These are phyloP conservation scores for Aurelia aurita DNA, from an alignment of 30 jellyfish, hydroid and myxozoan species.

Conservation along the genomic window DNA sequence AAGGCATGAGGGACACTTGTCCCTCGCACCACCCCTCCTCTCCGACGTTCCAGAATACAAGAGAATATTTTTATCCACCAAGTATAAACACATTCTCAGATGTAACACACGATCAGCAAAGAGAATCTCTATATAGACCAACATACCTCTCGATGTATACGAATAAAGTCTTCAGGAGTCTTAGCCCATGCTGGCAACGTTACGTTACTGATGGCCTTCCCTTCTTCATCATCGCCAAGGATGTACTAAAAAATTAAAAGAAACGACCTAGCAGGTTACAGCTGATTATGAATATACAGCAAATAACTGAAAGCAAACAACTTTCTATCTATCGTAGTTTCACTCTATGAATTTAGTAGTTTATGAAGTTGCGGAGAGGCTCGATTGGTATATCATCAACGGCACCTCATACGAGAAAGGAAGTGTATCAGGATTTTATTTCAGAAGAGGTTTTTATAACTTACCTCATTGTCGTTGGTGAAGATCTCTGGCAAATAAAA, in stretches of 20 bases:
- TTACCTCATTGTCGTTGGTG: conserved; percentile 81
- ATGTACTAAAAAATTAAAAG: conserved; percentile 63
- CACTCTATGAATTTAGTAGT: too few species aligned
- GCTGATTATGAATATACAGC: background rate
- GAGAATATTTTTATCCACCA: too few species aligned
- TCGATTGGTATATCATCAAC: too few species aligned
- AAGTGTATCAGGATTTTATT: too few species aligned
- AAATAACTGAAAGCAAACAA: too few species aligned
- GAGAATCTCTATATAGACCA: background rate
- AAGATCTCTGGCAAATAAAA: conserved; percentile 93
- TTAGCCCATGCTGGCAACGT: conserved; percentile 95
- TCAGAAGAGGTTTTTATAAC: too few species aligned
- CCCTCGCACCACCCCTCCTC: too few species aligned
- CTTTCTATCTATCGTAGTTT: too few species aligned
- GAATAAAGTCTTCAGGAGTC: conserved; percentile 85
- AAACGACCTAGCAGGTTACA: background rate
- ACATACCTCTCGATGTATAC: conserved; percentile 88
- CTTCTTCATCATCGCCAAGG: conserved; percentile 97
- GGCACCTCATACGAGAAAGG: too few species aligned
- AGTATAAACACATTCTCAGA: background rate
- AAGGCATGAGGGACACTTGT: too few species aligned
- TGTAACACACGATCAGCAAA: background rate
- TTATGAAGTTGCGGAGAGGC: too few species aligned
- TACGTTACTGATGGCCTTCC: conserved; percentile 78
- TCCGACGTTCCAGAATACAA: too few species aligned